phyloP scores from a whole-genome alignment of 2,113 vertebrate genomes.

The Misgurnus mizolepis region DNA sequence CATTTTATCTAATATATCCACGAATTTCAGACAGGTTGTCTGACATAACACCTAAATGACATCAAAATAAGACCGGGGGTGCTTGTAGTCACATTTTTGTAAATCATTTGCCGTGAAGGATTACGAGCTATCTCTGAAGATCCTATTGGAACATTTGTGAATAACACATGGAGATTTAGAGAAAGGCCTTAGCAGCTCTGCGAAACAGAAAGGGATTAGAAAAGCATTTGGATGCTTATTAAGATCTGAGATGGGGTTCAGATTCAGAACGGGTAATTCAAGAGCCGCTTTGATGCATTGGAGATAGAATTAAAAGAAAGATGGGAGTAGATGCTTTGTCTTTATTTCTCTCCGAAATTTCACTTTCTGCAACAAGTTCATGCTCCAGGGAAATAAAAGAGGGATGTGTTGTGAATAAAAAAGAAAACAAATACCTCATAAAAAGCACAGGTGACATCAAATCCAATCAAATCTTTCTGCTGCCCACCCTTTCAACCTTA shows the following conservation, averaged over 20 bases:
- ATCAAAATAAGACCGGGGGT: slow-evolving; percentile 2
- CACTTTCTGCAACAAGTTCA: slow-evolving; percentile 36
- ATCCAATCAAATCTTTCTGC: slow-evolving; percentile 41
- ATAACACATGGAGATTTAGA: slow-evolving; percentile 23
- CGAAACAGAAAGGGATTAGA: slow-evolving; percentile 32
- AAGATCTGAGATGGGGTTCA: slow-evolving; percentile 32
- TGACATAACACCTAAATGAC: slow-evolving; percentile 1
- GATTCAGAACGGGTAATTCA: slow-evolving; percentile 31
- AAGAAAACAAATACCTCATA: neutral
- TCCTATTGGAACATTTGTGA: slow-evolving; percentile 15
- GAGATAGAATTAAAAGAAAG: slow-evolving; percentile 40
- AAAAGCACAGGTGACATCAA: slow-evolving; percentile 19
- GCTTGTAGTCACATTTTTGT: neutral
- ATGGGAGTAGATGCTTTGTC: neutral
- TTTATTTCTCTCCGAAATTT: slow-evolving; percentile 22
- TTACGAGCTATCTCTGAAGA: slow-evolving; percentile 5
- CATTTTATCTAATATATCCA: slow-evolving; percentile 10
- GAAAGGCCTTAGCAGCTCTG: neutral
- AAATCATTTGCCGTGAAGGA: neutral
- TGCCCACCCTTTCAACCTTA: too few species aligned
- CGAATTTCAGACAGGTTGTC: slow-evolving; percentile 25
- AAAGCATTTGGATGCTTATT: slow-evolving; percentile 30
- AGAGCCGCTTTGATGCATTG: slow-evolving; percentile 32
- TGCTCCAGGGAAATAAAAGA: slow-evolving; percentile 31
- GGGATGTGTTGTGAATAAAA: slow-evolving; percentile 21